Conservation (phyloP, 2,797 vertebrate genomes). For the Leuciscus waleckii region DNA sequence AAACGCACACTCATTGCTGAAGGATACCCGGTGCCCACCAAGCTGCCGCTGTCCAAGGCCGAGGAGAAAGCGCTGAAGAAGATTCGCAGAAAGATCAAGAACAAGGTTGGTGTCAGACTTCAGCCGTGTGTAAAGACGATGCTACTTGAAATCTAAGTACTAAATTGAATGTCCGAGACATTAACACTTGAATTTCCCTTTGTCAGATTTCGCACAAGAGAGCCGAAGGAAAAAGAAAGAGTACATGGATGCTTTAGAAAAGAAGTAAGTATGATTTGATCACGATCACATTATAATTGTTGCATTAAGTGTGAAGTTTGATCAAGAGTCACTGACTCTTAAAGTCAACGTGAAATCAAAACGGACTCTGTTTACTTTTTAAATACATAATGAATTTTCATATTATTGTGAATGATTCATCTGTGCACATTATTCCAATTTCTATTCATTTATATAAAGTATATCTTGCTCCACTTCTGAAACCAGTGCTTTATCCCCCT, state of each 20-base stretch:
- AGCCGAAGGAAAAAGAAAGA: slow-evolving; percentile 99
- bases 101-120: slow-evolving; percentile 82
- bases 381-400: background rate
- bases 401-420: background rate
- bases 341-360: background rate
- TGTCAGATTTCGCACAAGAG: slow-evolving; percentile 97
- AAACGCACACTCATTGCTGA: slow-evolving; percentile 94
- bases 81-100: slow-evolving; percentile 98
- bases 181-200: slow-evolving; percentile 21
- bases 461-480: background rate
- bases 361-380: background rate
- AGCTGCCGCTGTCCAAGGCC: slow-evolving; percentile 93
- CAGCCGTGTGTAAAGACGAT: background rate
- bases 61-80: slow-evolving; percentile 99
- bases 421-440: background rate
- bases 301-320: background rate
- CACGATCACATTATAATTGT: background rate
- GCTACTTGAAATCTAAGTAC: too few species aligned
- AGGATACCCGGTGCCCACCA: slow-evolving; percentile 96
- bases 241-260: slow-evolving; percentile 98
- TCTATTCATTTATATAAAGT: background rate
- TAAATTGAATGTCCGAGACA: too few species aligned
- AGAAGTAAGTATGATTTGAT: slow-evolving; percentile 81
- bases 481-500: background rate
- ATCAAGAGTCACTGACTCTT: background rate